Percentiles rank a stretch among this genome's conserved stretches.
Evolutionary conservation across 2,113 vertebrate species (phyloP).

Genomic region (Talpa occidentalis): DNA sequence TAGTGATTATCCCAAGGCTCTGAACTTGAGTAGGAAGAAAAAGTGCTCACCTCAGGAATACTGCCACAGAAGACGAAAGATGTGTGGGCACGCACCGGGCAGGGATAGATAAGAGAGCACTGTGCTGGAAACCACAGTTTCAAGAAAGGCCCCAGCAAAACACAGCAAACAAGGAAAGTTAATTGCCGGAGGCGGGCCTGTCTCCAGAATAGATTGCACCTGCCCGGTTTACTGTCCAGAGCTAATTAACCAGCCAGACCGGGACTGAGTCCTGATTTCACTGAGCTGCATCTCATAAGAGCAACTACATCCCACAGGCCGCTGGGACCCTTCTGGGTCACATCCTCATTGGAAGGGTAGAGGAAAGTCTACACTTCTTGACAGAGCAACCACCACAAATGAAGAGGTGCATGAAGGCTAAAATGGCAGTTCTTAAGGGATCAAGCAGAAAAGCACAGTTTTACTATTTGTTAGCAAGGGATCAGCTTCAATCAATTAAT

Average conservation of each 20-base stretch:
- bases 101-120: neutral
- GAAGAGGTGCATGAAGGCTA: slow-evolving; percentile 18
- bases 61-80: neutral
- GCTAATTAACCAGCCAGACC: slow-evolving; percentile 53
- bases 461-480: slow-evolving; percentile 74
- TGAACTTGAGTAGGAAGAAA: neutral
- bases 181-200: neutral
- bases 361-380: neutral
- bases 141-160: slow-evolving; percentile 29
- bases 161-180: slow-evolving; percentile 16
- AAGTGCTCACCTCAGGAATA: neutral
- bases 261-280: slow-evolving; percentile 37
- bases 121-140: slow-evolving; percentile 42
- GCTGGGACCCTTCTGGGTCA: neutral
- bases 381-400: neutral
- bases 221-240: neutral
- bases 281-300: neutral
- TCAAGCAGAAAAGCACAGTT: slow-evolving; percentile 68
- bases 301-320: neutral
- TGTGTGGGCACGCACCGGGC: neutral
- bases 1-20: slow-evolving; percentile 26
- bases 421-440: slow-evolving; percentile 70
- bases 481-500: slow-evolving; percentile 82
- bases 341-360: neutral
- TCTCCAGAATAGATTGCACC: neutral